These are phyloP conservation scores for Sylvia borin DNA, from an alignment of 2,797 vertebrate species.

Conservation along the genomic window DNA sequence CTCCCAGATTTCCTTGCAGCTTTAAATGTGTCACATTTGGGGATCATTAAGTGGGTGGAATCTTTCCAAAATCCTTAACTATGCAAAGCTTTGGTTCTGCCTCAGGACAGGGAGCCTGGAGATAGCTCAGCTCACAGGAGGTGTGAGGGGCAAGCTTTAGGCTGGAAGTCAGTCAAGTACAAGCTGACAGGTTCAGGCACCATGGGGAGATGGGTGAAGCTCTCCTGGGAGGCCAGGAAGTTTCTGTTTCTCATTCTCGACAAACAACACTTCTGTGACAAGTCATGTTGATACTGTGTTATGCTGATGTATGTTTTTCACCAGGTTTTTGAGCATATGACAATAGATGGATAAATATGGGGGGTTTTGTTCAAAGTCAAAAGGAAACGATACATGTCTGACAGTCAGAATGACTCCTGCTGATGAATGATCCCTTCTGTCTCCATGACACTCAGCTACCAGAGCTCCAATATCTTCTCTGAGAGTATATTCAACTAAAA, in stretches of 20 bases:
- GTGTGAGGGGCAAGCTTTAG: background rate
- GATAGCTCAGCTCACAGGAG: background rate
- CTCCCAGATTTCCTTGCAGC: background rate
- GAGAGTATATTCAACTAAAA: background rate
- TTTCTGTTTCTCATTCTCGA: background rate
- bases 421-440: background rate
- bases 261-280: background rate
- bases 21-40: background rate
- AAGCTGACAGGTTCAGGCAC: background rate
- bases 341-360: background rate
- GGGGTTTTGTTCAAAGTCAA: background rate
- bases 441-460: background rate
- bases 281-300: background rate
- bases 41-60: background rate
- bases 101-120: background rate
- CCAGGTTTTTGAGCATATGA: background rate
- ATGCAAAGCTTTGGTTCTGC: background rate
- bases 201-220: background rate
- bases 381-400: background rate
- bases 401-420: background rate
- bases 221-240: background rate
- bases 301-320: slow-evolving; percentile 33
- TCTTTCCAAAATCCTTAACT: background rate
- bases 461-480: background rate
- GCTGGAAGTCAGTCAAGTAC: background rate